These are phyloP conservation scores for Halocynthia roretzi DNA, from an alignment of 23 tunicate species.

Conservation along the genomic window DNA sequence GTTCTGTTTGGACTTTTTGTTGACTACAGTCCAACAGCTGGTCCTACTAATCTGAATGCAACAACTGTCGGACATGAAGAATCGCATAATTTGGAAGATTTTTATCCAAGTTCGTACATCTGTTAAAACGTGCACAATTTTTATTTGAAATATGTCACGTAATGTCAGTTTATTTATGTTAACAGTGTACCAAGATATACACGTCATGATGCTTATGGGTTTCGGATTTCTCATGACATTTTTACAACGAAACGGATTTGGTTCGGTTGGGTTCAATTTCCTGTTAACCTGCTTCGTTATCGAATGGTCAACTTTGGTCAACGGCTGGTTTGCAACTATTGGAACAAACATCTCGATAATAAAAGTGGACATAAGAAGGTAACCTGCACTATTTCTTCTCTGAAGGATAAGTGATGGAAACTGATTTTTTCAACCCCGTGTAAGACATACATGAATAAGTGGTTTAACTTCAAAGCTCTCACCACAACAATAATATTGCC, in stretches of 20 bases:
- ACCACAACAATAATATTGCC: too few species aligned
- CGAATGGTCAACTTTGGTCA: constrained; percentile 78
- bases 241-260: constrained; percentile 71
- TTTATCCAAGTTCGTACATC: constrained; percentile 38
- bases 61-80: background rate
- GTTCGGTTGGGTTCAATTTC: constrained; percentile 93
- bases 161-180: background rate
- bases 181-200: constrained; percentile 81
- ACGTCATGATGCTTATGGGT: constrained; percentile 95
- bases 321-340: constrained; percentile 76
- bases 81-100: constrained; percentile 3
- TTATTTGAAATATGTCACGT: background rate
- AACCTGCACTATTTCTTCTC: too few species aligned
- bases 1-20: constrained; percentile 80
- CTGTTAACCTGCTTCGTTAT: constrained; percentile 76
- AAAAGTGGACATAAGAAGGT: too few species aligned
- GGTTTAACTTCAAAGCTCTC: too few species aligned
- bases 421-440: too few species aligned
- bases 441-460: too few species aligned
- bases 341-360: background rate
- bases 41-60: constrained; percentile 7
- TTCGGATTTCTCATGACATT: constrained; percentile 98
- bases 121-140: background rate
- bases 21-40: constrained; percentile 56
- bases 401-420: too few species aligned